These are phyloP conservation scores for Athalia cordata DNA, from an alignment of 2,888 invertebrate species.

Conservation along the genomic window DNA sequence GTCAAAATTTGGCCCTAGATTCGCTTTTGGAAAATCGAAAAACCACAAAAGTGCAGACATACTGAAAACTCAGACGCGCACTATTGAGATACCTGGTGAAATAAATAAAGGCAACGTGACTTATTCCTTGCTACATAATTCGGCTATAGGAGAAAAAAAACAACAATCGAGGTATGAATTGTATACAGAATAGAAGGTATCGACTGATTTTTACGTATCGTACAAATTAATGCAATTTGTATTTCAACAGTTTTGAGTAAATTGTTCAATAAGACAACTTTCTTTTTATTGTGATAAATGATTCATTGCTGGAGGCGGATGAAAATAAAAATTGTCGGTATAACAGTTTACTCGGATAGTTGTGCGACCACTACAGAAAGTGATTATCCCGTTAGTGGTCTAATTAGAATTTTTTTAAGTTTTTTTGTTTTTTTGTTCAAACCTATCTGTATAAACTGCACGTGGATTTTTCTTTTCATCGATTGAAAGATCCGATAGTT, in stretches of 20 bases:
- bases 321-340: constrained; percentile 15
- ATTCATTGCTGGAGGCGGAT: not conserved
- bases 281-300: not conserved
- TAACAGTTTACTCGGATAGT: not conserved
- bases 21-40: not conserved
- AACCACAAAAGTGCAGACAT: constrained; percentile 26
- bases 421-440: not conserved
- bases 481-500: not conserved
- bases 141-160: constrained; percentile 1
- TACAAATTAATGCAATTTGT: constrained; percentile 32
- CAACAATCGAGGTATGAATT: constrained; percentile 32
- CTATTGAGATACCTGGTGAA: constrained; percentile 34
- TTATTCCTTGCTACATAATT: constrained; percentile 13
- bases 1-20: not conserved
- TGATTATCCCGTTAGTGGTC: not conserved
- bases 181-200: constrained; percentile 14
- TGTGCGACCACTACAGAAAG: not conserved
- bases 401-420: too few relatives aligned
- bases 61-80: constrained; percentile 28
- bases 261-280: not conserved
- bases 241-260: not conserved
- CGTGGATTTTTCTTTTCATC: not conserved
- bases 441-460: not conserved
- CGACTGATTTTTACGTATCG: constrained; percentile 14
- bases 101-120: constrained; percentile 12